These are phyloP conservation scores for Poeciliopsis retropinna DNA, from an alignment of 2,113 vertebrate species.

Conservation along the genomic window DNA sequence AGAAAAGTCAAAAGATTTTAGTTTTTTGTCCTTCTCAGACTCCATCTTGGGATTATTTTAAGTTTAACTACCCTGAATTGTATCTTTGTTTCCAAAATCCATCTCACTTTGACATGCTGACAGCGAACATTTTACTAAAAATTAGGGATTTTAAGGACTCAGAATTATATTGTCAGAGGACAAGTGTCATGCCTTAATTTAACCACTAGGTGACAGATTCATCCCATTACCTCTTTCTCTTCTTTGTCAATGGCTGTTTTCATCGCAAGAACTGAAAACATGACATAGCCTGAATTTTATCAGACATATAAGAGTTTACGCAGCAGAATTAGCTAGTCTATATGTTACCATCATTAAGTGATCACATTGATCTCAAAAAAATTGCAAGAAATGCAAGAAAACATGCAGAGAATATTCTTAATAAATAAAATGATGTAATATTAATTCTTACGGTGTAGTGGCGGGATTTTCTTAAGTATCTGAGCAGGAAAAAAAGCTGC, in stretches of 20 bases:
- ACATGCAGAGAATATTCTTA: background rate
- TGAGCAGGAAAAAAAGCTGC: slow-evolving; percentile 10
- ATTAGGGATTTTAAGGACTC: no score
- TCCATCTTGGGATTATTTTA: no score
- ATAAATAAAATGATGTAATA: slow-evolving; percentile 10
- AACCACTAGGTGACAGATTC: slow-evolving; percentile 53
- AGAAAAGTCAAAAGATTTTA: no score
- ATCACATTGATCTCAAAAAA: slow-evolving; percentile 9
- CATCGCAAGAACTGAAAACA: background rate
- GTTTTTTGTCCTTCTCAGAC: no score
- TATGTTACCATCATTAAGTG: slow-evolving; percentile 11
- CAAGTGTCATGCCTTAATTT: slow-evolving; percentile 8
- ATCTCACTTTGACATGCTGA: no score
- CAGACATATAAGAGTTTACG: slow-evolving; percentile 4
- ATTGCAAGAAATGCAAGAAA: background rate
- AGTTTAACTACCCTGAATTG: no score
- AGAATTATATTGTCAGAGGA: no score
- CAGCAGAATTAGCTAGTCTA: background rate
- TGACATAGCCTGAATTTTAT: background rate
- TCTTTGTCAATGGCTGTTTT: background rate
- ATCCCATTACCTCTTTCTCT: background rate
- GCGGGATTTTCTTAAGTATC: background rate
- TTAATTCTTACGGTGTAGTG: background rate
- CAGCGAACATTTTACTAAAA: no score
- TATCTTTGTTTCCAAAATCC: no score